Percentiles rank a stretch among this genome's conserved stretches.
Conservation (phyloP, 2,113 vertebrate species). For the Sisor rabdophorus region DNA sequence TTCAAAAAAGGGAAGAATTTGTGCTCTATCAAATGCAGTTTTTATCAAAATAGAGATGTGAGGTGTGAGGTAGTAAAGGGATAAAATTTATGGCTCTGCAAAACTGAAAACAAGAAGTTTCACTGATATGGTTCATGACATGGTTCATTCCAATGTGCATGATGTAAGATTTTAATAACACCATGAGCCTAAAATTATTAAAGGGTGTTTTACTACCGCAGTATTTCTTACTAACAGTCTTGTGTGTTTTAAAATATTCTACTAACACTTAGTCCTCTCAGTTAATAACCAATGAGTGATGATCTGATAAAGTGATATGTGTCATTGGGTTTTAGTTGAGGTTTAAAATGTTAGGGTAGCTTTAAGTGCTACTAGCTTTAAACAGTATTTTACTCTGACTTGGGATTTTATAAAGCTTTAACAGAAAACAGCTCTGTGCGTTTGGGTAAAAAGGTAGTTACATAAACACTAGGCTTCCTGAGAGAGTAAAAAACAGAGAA, state of each 20-base stretch:
- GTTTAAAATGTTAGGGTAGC: not conserved
- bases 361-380: not conserved
- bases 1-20: too few relatives aligned
- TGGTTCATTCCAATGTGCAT: not conserved
- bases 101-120: not conserved
- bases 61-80: not conserved
- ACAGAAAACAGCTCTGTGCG: too few relatives aligned
- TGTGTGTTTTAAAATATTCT: not conserved
- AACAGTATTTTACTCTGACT: not conserved
- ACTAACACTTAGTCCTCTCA: not conserved
- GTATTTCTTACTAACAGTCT: not conserved
- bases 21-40: not conserved
- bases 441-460: not conserved
- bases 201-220: not conserved
- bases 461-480: not conserved
- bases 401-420: too few relatives aligned
- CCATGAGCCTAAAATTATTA: not conserved
- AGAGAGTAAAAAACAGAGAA: not conserved
- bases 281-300: not conserved
- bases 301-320: not conserved
- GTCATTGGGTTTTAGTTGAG: not conserved
- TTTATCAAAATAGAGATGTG: not conserved
- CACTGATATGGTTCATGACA: too few relatives aligned
- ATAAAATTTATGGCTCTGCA: slow-evolving; percentile 19
- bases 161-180: not conserved